Evolutionary conservation across 2,888 invertebrate genomes (phyloP).

Genomic region (Tenthredo mesomela): DNA sequence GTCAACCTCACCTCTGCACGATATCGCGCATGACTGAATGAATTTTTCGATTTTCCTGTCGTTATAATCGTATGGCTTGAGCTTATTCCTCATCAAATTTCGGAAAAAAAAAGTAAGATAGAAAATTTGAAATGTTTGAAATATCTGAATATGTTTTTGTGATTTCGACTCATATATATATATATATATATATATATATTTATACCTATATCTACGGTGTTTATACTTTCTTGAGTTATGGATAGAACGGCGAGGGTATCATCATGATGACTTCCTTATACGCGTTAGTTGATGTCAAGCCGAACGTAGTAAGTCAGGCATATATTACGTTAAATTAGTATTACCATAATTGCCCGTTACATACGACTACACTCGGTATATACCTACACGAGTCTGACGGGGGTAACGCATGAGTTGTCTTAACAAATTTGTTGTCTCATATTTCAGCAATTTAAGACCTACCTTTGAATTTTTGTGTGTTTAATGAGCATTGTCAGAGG

Average conservation of each 20-base stretch:
- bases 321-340: conserved; percentile 35
- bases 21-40: background rate
- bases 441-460: conserved; percentile 41
- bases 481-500: conserved; percentile 35
- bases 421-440: conserved; percentile 43
- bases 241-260: background rate
- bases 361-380: background rate
- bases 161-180: background rate
- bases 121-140: too few species aligned
- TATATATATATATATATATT: too few species aligned
- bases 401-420: conserved; percentile 20
- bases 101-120: too few species aligned
- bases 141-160: background rate
- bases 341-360: conserved; percentile 36
- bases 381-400: background rate
- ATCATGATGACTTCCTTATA: conserved; percentile 21
- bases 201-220: background rate
- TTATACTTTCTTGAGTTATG: background rate
- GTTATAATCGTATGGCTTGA: background rate
- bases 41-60: background rate
- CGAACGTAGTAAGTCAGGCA: background rate
- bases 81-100: background rate
- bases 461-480: conserved; percentile 36
- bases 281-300: background rate
- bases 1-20: background rate